phyloP scores from a whole-genome alignment of 2,888 invertebrate species.

The Hydrotaea diabolus region DNA sequence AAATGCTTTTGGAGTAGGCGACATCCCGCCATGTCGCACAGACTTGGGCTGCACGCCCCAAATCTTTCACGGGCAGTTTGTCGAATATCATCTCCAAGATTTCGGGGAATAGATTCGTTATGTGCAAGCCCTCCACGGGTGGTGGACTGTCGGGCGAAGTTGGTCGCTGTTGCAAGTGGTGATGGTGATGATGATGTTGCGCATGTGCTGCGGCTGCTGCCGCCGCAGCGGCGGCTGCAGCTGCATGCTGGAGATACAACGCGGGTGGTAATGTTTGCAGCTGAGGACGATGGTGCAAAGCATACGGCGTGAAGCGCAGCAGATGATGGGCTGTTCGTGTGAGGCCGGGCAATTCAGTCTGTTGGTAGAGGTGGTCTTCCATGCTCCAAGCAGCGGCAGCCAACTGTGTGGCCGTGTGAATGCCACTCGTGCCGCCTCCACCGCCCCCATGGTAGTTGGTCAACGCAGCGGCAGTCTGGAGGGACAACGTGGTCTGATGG shows the following conservation, averaged over 20 bases:
- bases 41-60: constrained; percentile 94
- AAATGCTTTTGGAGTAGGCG: constrained; percentile 94
- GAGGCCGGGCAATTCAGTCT: constrained; percentile 80
- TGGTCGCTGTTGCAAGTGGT: constrained; percentile 76
- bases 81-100: constrained; percentile 95
- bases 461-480: constrained; percentile 78
- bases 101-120: constrained; percentile 95
- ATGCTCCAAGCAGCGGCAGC: constrained; percentile 73
- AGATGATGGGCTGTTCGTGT: constrained; percentile 79
- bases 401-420: constrained; percentile 72
- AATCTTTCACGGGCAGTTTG: constrained; percentile 92
- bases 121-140: constrained; percentile 86
- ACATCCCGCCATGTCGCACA: constrained; percentile 95
- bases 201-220: constrained; percentile 77
- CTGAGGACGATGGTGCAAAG: constrained; percentile 86
- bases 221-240: constrained; percentile 75
- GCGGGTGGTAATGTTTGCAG: constrained; percentile 77
- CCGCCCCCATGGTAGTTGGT: constrained; percentile 78
- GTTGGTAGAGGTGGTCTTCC: constrained; percentile 79
- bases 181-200: constrained; percentile 79
- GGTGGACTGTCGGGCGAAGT: constrained; percentile 80
- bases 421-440: constrained; percentile 71
- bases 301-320: constrained; percentile 83
- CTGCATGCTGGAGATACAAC: constrained; percentile 76
- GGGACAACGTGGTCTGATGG: constrained; percentile 79